Evolutionary conservation across 1,140 invertebrate species (phyloP), one percentile per base, ranked within the genome.

Genomic region (Telenomus remus): DNA sequence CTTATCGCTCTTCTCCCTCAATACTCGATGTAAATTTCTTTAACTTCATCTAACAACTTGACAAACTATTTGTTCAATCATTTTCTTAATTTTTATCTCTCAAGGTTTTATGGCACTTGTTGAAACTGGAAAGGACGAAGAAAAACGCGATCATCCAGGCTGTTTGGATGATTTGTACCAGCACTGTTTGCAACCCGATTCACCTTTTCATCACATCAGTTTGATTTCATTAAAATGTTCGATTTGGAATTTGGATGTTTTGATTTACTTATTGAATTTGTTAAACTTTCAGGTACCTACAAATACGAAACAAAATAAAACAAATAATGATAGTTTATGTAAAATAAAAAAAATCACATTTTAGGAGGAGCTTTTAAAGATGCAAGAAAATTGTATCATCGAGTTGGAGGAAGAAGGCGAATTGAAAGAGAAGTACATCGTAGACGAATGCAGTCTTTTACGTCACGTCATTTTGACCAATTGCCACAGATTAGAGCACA

Each of bases 231-330:
- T 88, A 9, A 83, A 86, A 63, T 59, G 70, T 1, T 66, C 84
- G 2, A 80, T 88, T 51, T 87, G 85, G 85, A 88, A 88, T 79
- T 55, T 88, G 33, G 84, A 88, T 50, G 75, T 83, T 59, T 81
- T 80, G 9, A 78, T 85, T 39, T 85, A 79, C 48, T 66, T 88
- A 35, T n/a, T 82, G 16, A 72, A 81, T 39, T 46, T 73, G n/a
- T 53, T 86, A 6, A 71, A 88, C 66, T 84, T 87, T 34, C 80
- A 87, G 79, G 87, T 88, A 82, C 61, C 34, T 47, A 47, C 14
- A 46, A 46, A 39, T 12, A 59, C 7, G n/a, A n/a, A n/a, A n/a
- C n/a, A n/a, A n/a, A n/a, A n/a, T n/a, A n/a, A n/a, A n/a, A n/a
- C n/a, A n/a, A n/a, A n/a, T n/a, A n/a, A n/a, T n/a, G n/a, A n/a